A percentile compares a stretch with the other conserved stretches of the same genome.
Evolutionary conservation across 2,797 vertebrate genomes (phyloP).

Genomic region (Rhinichthys osculus): DNA sequence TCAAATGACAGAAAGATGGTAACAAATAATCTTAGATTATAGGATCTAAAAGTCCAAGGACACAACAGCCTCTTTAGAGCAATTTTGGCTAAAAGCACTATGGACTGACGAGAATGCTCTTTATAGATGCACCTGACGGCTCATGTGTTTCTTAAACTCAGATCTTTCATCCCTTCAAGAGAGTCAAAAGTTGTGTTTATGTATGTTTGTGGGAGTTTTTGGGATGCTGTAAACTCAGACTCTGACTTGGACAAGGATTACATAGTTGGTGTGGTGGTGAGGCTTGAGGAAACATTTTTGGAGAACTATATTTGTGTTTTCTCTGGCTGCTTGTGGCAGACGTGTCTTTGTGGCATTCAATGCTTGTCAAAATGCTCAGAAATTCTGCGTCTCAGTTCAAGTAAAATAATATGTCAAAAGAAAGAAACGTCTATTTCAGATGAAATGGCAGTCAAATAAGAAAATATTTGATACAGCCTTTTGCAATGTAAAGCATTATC

Average conservation of each 20-base stretch:
- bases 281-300: slow-evolving; percentile 62
- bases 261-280: slow-evolving; percentile 61
- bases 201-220: slow-evolving; percentile 56
- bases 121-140: slow-evolving; percentile 21
- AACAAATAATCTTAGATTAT: slow-evolving; percentile 20
- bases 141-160: background rate
- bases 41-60: slow-evolving; percentile 22
- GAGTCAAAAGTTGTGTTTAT: slow-evolving; percentile 35
- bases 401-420: slow-evolving; percentile 37
- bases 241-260: slow-evolving; percentile 52
- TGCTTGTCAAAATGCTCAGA: slow-evolving; percentile 54
- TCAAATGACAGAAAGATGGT: slow-evolving; percentile 22
- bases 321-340: slow-evolving; percentile 59
- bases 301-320: slow-evolving; percentile 61
- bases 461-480: slow-evolving; percentile 5
- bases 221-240: slow-evolving; percentile 58
- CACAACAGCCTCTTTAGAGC: slow-evolving; percentile 1
- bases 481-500: background rate
- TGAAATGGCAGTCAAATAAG: slow-evolving; percentile 2
- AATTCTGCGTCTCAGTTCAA: slow-evolving; percentile 47
- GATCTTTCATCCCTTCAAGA: slow-evolving; percentile 25
- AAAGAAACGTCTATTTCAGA: background rate
- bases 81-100: slow-evolving; percentile 14
- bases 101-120: slow-evolving; percentile 7
- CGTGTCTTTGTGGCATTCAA: slow-evolving; percentile 54